Conservation (phyloP, 2,113 vertebrate species). For the Pseudolaguvia tuberculata region DNA sequence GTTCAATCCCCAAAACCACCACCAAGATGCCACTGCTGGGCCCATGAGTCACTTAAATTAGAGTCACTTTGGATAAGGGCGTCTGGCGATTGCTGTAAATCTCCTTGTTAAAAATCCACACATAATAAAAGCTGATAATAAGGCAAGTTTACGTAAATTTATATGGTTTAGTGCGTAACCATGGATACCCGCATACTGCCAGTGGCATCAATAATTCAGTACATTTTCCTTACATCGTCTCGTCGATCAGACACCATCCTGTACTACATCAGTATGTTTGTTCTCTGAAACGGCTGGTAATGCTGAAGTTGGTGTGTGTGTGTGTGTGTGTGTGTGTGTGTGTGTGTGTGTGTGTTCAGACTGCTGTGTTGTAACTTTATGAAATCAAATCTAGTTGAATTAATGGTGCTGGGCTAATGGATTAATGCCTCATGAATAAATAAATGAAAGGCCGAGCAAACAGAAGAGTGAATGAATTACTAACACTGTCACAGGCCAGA, state of each 20-base stretch:
- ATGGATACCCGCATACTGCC: neutral
- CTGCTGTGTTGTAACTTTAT: neutral
- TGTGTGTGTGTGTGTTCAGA: neutral
- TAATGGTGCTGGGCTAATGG: neutral
- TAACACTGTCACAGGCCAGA: constrained; percentile 15
- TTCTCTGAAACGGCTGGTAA: neutral
- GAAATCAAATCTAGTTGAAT: neutral
- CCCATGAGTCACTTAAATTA: too few species aligned
- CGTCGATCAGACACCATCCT: neutral
- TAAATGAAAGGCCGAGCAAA: constrained; percentile 9
- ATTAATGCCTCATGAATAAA: constrained; percentile 17
- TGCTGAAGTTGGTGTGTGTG: neutral
- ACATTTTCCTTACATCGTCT: neutral
- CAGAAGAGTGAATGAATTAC: constrained; percentile 27
- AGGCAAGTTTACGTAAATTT: too few species aligned
- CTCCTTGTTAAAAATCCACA: neutral
- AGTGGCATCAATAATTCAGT: neutral
- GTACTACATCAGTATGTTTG: neutral
- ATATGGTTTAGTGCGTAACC: neutral
- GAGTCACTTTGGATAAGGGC: too few species aligned
- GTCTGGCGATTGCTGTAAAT: too few species aligned
- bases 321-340: constrained; percentile 4
- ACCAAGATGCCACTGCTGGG: too few species aligned
- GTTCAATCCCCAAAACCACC: too few species aligned
- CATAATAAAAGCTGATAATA: neutral